These are phyloP conservation scores for Pedetes capensis DNA, from an alignment of 2,113 vertebrate genomes.

Conservation along the genomic window DNA sequence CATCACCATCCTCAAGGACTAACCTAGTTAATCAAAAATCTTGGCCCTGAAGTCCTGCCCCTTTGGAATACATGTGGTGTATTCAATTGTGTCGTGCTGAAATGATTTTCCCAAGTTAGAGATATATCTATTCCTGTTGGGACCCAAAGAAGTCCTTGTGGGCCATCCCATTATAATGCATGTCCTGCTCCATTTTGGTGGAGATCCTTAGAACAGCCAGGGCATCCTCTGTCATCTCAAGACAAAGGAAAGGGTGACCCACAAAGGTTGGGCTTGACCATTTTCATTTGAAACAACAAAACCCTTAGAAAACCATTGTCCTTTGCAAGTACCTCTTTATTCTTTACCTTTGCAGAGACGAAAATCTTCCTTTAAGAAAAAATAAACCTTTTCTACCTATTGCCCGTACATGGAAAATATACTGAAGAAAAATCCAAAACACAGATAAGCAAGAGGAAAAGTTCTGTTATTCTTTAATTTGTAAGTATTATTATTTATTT, in stretches of 20 bases:
- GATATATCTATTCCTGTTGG: background rate
- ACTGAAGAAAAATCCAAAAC: background rate
- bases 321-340: background rate
- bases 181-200: accelerated
- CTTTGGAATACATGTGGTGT: background rate
- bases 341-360: background rate
- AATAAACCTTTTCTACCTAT: background rate
- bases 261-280: background rate
- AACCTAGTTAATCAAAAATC: background rate
- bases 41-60: background rate
- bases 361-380: background rate
- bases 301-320: background rate
- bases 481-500: too few species aligned
- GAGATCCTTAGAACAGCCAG: background rate
- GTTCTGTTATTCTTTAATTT: background rate
- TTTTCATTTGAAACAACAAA: constrained; percentile 24
- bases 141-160: background rate
- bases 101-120: background rate
- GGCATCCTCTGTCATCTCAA: background rate
- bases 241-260: background rate
- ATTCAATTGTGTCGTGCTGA: background rate
- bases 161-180: accelerated
- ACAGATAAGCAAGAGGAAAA: background rate
- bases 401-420: background rate
- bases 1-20: background rate